Conservation (phyloP, 2,888 invertebrate species). For the Timema cristinae region DNA sequence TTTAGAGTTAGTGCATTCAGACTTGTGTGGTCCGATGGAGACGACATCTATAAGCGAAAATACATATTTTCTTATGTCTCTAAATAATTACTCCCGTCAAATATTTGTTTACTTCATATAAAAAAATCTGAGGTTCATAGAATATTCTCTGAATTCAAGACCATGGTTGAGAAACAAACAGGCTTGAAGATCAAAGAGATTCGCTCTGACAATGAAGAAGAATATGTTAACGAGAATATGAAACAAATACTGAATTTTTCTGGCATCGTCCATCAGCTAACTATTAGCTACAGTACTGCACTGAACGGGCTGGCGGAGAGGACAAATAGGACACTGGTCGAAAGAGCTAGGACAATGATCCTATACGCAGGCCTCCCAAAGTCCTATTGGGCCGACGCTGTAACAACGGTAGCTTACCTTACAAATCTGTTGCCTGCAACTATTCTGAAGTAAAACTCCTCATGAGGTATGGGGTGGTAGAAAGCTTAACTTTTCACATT, state of each 20-base stretch:
- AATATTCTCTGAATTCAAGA: not conserved
- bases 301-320: too few species aligned
- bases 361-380: not conserved
- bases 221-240: not conserved
- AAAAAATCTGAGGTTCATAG: not conserved
- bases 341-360: not conserved
- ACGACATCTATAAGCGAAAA: not conserved
- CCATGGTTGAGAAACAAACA: not conserved
- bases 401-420: not conserved
- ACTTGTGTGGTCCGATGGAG: too few species aligned
- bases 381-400: not conserved
- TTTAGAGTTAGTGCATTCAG: too few species aligned
- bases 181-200: not conserved
- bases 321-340: too few species aligned
- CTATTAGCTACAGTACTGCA: not conserved
- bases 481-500: not conserved
- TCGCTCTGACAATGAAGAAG: not conserved
- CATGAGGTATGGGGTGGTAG: not conserved
- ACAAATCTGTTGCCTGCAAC: not conserved
- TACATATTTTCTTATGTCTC: not conserved
- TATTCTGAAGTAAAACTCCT: not conserved
- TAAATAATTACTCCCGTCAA: not conserved
- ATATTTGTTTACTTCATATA: not conserved
- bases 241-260: not conserved
- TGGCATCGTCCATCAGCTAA: not conserved